Conservation (phyloP, 2,113 vertebrate genomes). For the Bujurquina vittata region DNA sequence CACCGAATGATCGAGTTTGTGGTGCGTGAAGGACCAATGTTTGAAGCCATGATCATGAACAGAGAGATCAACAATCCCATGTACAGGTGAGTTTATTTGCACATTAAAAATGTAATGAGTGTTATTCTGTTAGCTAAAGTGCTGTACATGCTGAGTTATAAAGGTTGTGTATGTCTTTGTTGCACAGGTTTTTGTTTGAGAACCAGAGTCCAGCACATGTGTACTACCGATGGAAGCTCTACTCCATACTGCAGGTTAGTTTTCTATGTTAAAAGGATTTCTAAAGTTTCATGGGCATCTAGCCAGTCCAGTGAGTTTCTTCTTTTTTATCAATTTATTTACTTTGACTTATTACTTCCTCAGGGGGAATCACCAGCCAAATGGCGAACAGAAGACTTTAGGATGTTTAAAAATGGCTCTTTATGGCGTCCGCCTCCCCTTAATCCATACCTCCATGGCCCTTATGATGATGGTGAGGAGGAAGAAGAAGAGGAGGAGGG, state of each 20-base stretch:
- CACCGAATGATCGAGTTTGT: conserved; percentile 99
- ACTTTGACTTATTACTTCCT: not conserved
- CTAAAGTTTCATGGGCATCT: not conserved
- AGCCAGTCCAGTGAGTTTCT: not conserved
- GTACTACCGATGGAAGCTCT: conserved; percentile 98
- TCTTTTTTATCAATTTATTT: not conserved
- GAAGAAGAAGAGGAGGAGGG: conserved; percentile 92
- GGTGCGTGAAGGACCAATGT: conserved; percentile 99
- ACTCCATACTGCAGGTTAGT: conserved; percentile 95
- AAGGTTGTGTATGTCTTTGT: not conserved
- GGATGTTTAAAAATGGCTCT: conserved; percentile 98
- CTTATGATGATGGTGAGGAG: conserved; percentile 91
- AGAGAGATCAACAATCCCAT: conserved; percentile 98
- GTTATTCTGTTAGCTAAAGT: not conserved
- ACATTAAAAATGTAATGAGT: not conserved
- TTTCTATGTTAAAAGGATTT: not conserved
- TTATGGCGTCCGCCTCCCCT: conserved; percentile 96
- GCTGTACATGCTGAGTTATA: not conserved
- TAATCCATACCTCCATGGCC: conserved; percentile 95
- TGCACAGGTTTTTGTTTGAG: conserved; percentile 96
- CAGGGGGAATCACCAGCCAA: conserved; percentile 97
- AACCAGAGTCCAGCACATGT: conserved; percentile 99
- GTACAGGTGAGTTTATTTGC: conserved; percentile 87
- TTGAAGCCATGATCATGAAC: conserved; percentile 99
- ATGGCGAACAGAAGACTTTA: conserved; percentile 96